These are phyloP conservation scores for Cebidichthys violaceus DNA, from an alignment of 2,113 vertebrate species.

Conservation along the genomic window DNA sequence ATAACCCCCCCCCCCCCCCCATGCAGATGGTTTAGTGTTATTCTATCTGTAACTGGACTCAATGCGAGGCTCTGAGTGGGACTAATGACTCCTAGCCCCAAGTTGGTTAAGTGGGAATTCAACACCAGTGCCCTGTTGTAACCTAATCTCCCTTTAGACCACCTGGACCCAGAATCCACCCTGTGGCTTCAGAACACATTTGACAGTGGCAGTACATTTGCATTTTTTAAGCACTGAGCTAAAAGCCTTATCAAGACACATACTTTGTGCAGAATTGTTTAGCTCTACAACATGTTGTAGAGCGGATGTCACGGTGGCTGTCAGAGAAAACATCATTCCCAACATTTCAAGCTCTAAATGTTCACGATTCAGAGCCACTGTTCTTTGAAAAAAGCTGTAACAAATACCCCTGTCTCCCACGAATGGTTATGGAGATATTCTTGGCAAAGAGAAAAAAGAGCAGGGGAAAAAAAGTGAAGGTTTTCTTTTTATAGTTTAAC, in stretches of 20 bases:
- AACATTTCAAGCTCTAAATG: conserved; percentile 17
- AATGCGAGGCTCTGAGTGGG: conserved; percentile 62
- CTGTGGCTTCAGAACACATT: conserved; percentile 43
- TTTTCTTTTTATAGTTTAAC: conserved; percentile 46
- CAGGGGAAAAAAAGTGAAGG: neutral
- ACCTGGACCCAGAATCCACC: conserved; percentile 66
- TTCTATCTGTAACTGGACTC: conserved; percentile 80
- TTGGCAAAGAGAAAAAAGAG: conserved; percentile 39
- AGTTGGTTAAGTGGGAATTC: conserved; percentile 77
- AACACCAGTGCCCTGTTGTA: conserved; percentile 66
- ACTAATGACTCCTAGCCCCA: conserved; percentile 75
- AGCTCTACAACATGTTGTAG: neutral
- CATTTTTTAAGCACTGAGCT: conserved; percentile 14
- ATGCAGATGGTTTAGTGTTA: conserved; percentile 80
- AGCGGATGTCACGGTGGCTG: conserved; percentile 9
- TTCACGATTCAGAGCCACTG: neutral
- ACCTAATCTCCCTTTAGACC: conserved; percentile 71
- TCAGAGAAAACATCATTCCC: conserved; percentile 10
- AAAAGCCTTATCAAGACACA: neutral
- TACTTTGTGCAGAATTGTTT: neutral
- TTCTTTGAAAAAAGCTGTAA: conserved; percentile 6
- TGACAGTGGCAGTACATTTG: conserved; percentile 27
- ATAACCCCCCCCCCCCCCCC: conserved; percentile 53
- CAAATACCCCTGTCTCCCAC: neutral
- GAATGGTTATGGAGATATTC: conserved; percentile 21